Base-by-base conservation (phyloP, 2,113 vertebrate genomes). In the Callipepla californica region DNA sequence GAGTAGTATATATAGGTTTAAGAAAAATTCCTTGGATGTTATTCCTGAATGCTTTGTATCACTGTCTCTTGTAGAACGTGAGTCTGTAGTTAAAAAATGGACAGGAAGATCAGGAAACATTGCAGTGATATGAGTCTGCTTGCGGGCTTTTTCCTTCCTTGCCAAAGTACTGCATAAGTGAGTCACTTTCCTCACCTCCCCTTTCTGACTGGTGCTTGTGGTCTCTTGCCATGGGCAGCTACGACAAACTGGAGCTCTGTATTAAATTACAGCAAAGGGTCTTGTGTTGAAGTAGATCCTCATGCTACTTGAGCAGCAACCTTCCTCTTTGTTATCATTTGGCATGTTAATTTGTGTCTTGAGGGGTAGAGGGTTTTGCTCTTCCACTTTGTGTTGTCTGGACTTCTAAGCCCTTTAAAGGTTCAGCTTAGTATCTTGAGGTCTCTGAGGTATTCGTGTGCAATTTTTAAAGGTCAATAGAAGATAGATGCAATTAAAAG, bases 81-180 rank as follows among this genome's bases (percentile, higher is more conserved):
- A 55, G 25, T 32, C 3, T 44, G 30, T 7, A 8, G 17, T 55
- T 59, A 50, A 50, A 74, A 68, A 69, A 32, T 7, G 55, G 22
- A 32, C 38, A 79, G 36, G 38, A 44, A 9, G 18, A 26, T 69
- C 19, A 44, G 47, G 36, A 85, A 67, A 30, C 14, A 26, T 50
- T 3, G 34, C 18, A 77, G 48, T 15, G 16, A 1, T 53, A 15
- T 34, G 22, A 70, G 61, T 16, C 20, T 55, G 5, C 51, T n/a
- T 3, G 12, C 18, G 40, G 32, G 34, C 7, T 1, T 78, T 72
- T 81, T 81, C 12, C 3, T 70, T 8, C 32, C 28, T 20, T 36
- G 51, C 40, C 50, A 25, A 79, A 66, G 4, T 8, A 45, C 20
- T 57, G 22, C 0, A 0, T 9, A 51, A 57, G 22, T 14, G 34